Percentiles rank a stretch among this genome's conserved stretches.
Evolutionary conservation across 2,797 vertebrate genomes (phyloP).

Genomic region (Falco concolor): DNA sequence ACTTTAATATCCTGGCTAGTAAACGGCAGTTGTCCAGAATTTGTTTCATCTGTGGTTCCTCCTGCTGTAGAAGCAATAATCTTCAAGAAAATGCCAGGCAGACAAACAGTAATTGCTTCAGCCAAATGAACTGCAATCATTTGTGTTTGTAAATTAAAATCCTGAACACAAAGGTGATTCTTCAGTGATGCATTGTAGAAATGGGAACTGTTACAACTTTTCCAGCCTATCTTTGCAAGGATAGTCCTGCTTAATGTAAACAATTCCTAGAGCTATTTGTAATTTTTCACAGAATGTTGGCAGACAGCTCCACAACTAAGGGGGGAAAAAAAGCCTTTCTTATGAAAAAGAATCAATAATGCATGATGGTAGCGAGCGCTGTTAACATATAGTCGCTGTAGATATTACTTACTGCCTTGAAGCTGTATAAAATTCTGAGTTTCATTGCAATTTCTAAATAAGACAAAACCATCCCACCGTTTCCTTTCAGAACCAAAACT

Average conservation of each 20-base stretch:
- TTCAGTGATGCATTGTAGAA: neutral
- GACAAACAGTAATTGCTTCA: neutral
- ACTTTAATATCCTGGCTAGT: neutral
- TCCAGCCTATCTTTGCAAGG: neutral
- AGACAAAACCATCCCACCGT: neutral
- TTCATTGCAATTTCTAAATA: neutral
- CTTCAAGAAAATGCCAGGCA: neutral
- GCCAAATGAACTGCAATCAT: neutral
- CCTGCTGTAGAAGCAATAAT: neutral
- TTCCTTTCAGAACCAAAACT: neutral
- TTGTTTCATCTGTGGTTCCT: neutral
- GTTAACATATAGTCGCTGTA: neutral
- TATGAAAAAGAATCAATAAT: conserved; percentile 3
- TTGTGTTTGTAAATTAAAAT: neutral
- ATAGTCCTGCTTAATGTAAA: neutral
- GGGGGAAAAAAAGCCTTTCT: neutral
- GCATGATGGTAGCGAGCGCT: neutral
- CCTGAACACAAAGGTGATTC: neutral
- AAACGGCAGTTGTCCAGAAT: neutral
- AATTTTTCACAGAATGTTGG: conserved; percentile 3
- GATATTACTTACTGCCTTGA: neutral
- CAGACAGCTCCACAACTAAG: neutral
- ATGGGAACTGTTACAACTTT: neutral
- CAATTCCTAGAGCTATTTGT: neutral
- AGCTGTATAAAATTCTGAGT: neutral